Percentiles rank a stretch among this genome's conserved stretches.
Evolutionary conservation across 1,140 invertebrate species (phyloP).

Genomic region (Drosophila navojoa): DNA sequence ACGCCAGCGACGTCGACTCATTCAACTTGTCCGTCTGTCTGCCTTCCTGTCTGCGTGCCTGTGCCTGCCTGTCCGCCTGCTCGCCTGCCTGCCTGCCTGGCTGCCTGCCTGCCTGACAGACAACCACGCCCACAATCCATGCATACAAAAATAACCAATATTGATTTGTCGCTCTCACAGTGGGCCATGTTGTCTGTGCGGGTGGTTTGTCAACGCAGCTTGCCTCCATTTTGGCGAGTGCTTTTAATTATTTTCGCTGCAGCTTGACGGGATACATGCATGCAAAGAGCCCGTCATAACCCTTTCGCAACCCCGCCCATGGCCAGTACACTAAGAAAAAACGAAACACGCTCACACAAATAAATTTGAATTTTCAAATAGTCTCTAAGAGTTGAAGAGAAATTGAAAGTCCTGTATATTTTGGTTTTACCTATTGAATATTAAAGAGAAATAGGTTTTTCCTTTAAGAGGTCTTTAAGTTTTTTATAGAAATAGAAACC

Average conservation of each 20-base stretch:
- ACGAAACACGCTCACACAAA: conserved; percentile 3
- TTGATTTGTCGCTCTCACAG: conserved; percentile 69
- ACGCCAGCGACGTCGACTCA: background rate
- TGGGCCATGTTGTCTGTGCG: background rate
- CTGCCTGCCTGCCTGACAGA: conserved; percentile 9
- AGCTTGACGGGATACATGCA: conserved; percentile 50
- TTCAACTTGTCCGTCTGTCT: conserved; percentile 15
- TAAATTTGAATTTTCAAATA: conserved; percentile 24
- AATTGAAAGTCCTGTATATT: conserved; percentile 6
- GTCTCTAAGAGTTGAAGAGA: background rate
- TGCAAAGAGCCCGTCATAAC: conserved; percentile 36
- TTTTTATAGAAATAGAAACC: too few species aligned
- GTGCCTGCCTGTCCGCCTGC: background rate
- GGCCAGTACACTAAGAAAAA: conserved; percentile 29
- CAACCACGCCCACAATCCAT: conserved; percentile 72
- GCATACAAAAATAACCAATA: conserved; percentile 82
- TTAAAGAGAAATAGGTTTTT: background rate
- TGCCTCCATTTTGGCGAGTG: conserved; percentile 54
- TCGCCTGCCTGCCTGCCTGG: background rate
- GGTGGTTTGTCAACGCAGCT: conserved; percentile 31
- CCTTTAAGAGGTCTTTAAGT: background rate
- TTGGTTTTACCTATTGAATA: background rate
- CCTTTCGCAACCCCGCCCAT: conserved; percentile 3
- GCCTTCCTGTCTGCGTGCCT: background rate
- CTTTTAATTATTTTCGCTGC: conserved; percentile 76